Evolutionary conservation across 2,113 vertebrate genomes (phyloP), one percentile per base, ranked within the genome.

Genomic region (Spea multiplicata): DNA sequence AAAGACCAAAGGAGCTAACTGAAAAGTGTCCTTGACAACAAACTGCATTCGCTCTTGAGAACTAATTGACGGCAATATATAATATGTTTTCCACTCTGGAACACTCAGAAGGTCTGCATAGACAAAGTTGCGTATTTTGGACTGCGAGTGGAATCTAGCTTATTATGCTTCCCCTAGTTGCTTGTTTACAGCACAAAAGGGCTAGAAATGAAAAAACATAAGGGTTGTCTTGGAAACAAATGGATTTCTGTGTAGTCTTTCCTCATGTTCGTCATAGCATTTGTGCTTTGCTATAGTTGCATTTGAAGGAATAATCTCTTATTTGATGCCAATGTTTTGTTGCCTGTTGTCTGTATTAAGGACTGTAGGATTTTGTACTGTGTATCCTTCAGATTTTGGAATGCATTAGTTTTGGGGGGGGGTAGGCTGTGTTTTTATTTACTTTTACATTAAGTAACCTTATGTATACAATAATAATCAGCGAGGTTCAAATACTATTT

Each of bases 221-320:
- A 62, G 4, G 45, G 75, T 70, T 77, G 66, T 70, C 66, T 77
- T 77, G 75, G 75, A 77, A 70, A 77, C 75, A 67, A 75, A 75
- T 75, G 74, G 74, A 67, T 75, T 75, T 67, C 74, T 16, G 12
- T 75, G 46, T n/a, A n/a, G 4, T 44, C 74, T 53, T 55, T 30
- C 30, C 64, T 75, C 6, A 70, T 59, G 61, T 77, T 70, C 16
- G 16, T 50, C 55, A 70, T 69, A 61, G 9, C 62, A 44, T 70
- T 70, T 70, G 55, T 62, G 46, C 16, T 17, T 14, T 49, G 9
- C 12, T 57, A 8, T 69, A 8, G 16, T n/a, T 77, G 53, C 14
- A 47, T 46, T 13, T 47, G 50, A 1, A 30, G 30, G 30, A 30
- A 30, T 30, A 30, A 30, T 30, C 30, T 30, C 30, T 30, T 30